A percentile compares a stretch with the other conserved stretches of the same genome.
Evolutionary conservation across 2,888 invertebrate genomes (phyloP).

Genomic region (Mystacides longicornis): DNA sequence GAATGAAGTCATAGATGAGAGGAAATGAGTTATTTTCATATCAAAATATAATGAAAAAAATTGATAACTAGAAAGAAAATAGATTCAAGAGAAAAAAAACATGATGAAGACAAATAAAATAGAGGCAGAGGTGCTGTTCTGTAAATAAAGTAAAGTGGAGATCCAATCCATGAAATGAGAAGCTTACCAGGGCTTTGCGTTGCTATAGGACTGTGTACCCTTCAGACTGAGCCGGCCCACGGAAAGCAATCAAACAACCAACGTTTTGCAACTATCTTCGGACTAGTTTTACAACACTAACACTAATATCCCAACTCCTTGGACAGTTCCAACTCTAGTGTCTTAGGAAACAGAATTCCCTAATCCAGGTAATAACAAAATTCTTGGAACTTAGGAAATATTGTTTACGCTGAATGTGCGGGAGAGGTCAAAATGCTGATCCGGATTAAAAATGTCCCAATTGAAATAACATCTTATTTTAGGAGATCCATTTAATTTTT

Average conservation of each 20-base stretch:
- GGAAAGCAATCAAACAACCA: conserved; percentile 27
- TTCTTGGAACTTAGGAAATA: too few relatives aligned
- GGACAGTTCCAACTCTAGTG: background rate
- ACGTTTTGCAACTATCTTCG: conserved; percentile 22
- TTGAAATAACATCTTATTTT: too few relatives aligned
- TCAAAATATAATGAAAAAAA: conserved; percentile 5
- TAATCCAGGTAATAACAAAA: too few relatives aligned
- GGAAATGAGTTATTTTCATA: too few relatives aligned
- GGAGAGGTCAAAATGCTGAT: too few relatives aligned
- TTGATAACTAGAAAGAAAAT: background rate
- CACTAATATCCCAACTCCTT: background rate
- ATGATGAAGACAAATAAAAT: background rate
- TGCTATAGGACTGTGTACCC: conserved; percentile 50
- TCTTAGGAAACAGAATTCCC: too few relatives aligned
- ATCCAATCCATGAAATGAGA: conserved; percentile 36
- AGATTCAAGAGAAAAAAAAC: background rate
- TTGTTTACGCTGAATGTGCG: too few relatives aligned
- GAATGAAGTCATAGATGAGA: too few relatives aligned
- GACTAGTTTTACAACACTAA: conserved; percentile 11
- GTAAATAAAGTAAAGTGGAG: too few relatives aligned
- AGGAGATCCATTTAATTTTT: too few relatives aligned
- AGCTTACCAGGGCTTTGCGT: conserved; percentile 53
- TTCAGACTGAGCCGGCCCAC: conserved; percentile 41
- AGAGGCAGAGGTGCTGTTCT: too few relatives aligned
- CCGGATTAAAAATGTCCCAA: too few relatives aligned